Percentiles rank a stretch among this genome's conserved stretches.
These are phyloP conservation scores for Philopedon plagiatum DNA, from an alignment of 2,888 invertebrate species.

Conservation along the genomic window DNA sequence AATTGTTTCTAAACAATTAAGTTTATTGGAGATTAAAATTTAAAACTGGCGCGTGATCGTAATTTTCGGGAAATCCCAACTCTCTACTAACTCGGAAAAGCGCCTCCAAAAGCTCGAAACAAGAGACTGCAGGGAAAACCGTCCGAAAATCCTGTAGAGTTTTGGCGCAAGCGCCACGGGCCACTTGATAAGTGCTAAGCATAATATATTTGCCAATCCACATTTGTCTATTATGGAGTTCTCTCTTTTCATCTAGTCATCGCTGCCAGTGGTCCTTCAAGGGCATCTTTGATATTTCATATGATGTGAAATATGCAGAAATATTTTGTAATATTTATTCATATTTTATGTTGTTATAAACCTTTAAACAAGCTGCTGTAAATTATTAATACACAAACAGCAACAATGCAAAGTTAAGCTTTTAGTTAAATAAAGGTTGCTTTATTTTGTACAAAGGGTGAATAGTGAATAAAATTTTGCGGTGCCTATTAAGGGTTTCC, in stretches of 20 bases:
- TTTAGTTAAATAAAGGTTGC: too few species aligned
- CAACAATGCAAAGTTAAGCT: too few species aligned
- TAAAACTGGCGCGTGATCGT: constrained; percentile 42
- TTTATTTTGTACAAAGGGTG: too few species aligned
- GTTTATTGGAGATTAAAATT: not conserved
- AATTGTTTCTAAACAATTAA: not conserved
- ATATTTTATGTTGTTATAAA: too few species aligned
- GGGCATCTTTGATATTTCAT: constrained; percentile 29
- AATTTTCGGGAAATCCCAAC: constrained; percentile 24
- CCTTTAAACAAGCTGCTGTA: too few species aligned
- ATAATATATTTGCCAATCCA: constrained; percentile 58
- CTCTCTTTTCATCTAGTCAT: constrained; percentile 45
- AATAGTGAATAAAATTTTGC: too few species aligned
- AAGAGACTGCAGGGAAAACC: constrained; percentile 61
- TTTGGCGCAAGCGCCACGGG: constrained; percentile 56
- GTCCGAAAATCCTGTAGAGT: constrained; percentile 58
- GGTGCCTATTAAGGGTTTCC: too few species aligned
- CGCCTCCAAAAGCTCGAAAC: constrained; percentile 35
- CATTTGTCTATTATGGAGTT: constrained; percentile 58
- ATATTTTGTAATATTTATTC: too few species aligned
- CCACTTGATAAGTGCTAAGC: constrained; percentile 49
- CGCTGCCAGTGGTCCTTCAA: constrained; percentile 26
- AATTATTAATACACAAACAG: too few species aligned
- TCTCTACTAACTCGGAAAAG: constrained; percentile 30
- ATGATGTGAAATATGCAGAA: constrained; percentile 3